Base-by-base conservation (phyloP, 2,888 invertebrate species). In the Lycophotia porphyrea region DNA sequence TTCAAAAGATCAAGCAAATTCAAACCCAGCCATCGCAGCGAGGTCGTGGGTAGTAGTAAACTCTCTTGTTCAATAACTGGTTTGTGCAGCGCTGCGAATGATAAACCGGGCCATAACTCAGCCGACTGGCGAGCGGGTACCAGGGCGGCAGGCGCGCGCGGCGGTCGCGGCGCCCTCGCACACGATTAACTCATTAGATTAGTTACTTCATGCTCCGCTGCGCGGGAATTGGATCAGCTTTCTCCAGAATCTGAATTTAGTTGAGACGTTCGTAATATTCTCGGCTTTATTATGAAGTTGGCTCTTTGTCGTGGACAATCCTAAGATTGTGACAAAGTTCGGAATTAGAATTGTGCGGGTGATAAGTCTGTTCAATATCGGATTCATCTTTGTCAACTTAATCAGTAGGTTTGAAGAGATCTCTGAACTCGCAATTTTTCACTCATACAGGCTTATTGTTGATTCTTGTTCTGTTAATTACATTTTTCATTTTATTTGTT, bases 121-220 rank as follows among this genome's bases (percentile, higher is more conserved):
- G 58, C 49, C 71, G 55, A 64, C 27, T 42, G 74, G 74, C 81
- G 71, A 64, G 71, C 63, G 68, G 65, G 70, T 31, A 60, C 60
- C 44, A 70, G 68, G 47, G 67, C 24, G 58, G 18, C 71, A 66
- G 65, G 77, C 55, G 58, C 67, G 81, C 58, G 81, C 71, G 31
- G 77, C 74, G 73, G 73, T 24, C 81, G 84, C 81, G 74, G 55
- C 73, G 36, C 65, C 66, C 81, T 83, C 73, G 65, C 87, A 71
- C 82, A 68, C 82, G 85, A 85, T 87, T 84, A 87, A 84, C 82
- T 85, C 82, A 78, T 84, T 84, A 82, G 82, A 84, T 84, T 84
- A 84, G 84, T 84, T 82, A 82, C 85, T 78, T 85, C 82, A 82
- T 70, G 84, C 82, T 84, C 73, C 70, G 60, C 65, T 82, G 83